Base-by-base conservation (phyloP, 2,113 vertebrate genomes). In the Aegithalos caudatus region DNA sequence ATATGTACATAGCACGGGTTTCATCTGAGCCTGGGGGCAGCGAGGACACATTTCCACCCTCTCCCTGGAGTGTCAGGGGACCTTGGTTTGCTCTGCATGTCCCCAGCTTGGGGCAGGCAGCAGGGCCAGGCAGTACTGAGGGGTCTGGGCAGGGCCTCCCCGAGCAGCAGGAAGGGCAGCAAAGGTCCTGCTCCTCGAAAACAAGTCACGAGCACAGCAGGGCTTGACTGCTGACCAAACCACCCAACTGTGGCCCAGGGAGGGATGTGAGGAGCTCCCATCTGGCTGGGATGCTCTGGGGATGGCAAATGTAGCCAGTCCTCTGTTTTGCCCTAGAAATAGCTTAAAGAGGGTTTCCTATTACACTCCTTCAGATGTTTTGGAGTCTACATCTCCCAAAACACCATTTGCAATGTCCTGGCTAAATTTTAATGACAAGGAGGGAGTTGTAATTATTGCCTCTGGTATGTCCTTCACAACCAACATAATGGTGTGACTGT, bases 1-100 rank as follows among this genome's bases (percentile, higher is more conserved):
- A 62, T 95, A 95, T 89, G 82, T 93, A 96, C 96, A 94, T 82
- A 93, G 82, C 76, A 66, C 3, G 1, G 78, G 44, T 94, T 90
- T 86, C 95, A 96, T n/a, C 94, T 90, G 69, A 96, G 92, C 81
- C 5, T 14, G n/a, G 50, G 62, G 58, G 66, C 50, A 73, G 85
- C 1, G 1, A 58, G 54, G 58, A 61, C 64, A 61, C 15, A 2
- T 74, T 92, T 95, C 83, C 66, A 56, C 53, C 91, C 60, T 82
- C 81, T 94, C 88, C 82, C 71, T 21, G 23, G 77, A 57, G 76
- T 9, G 40, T 40, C 54, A 65, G 61, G 2, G 72, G 72, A 60
- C 45, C 73, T 74, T 16, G 40, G 20, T 66, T 90, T 66, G 47
- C 21, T 48, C 66, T 77, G 71, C 45, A 29, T 0, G 0, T 13